Conservation (phyloP, 2,797 vertebrate genomes). For the Pantherophis alleghaniensis region DNA sequence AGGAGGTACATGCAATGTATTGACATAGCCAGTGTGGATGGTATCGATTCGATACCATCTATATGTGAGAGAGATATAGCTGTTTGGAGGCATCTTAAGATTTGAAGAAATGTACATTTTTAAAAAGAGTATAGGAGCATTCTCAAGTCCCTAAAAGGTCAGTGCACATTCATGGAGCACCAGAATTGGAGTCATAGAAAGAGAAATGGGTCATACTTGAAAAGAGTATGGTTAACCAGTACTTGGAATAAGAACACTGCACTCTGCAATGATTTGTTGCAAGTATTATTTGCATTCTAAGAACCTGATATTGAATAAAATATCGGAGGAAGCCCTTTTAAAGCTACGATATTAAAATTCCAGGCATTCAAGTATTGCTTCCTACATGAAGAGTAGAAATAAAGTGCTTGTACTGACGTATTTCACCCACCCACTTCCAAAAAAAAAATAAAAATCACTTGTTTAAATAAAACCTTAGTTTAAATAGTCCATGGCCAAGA, state of each 20-base stretch:
- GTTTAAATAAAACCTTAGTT: not conserved
- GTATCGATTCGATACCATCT: not conserved
- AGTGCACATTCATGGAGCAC: not conserved
- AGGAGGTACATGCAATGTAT: not conserved
- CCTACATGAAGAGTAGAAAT: constrained; percentile 46
- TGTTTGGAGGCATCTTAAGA: not conserved
- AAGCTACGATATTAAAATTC: constrained; percentile 47
- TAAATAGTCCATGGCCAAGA: not conserved
- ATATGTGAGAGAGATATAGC: not conserved
- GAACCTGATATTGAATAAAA: constrained; percentile 24
- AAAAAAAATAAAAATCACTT: not conserved
- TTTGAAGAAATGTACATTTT: not conserved
- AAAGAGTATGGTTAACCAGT: not conserved
- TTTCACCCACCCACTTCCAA: not conserved
- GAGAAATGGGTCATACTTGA: not conserved
- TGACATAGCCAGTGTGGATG: not conserved
- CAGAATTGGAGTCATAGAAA: not conserved
- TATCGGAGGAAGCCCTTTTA: constrained; percentile 19
- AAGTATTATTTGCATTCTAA: constrained; percentile 16
- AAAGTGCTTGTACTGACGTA: not conserved
- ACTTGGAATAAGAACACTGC: not conserved
- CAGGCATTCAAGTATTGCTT: constrained; percentile 33
- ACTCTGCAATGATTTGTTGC: not conserved
- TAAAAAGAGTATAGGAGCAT: not conserved
- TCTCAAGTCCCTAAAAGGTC: not conserved